Conservation (phyloP, 2,797 vertebrate genomes). For the Tauraco hartlaubi region DNA sequence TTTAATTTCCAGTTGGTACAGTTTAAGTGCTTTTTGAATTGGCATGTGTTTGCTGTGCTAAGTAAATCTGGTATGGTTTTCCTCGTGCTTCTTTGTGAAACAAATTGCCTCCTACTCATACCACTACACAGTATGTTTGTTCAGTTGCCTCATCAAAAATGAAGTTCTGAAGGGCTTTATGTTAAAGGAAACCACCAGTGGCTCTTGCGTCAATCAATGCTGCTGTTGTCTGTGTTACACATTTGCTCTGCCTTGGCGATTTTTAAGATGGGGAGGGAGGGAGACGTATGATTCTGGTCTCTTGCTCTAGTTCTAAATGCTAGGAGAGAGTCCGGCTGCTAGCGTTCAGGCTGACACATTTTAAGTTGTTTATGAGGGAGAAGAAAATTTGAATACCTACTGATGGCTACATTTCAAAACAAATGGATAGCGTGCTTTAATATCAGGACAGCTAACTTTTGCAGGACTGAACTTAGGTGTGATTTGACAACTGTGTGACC, state of each 20-base stretch:
- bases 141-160: conserved; percentile 22
- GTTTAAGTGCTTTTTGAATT: conserved; percentile 16
- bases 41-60: conserved; percentile 26
- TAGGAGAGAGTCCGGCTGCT: background rate
- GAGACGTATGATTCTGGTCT: background rate
- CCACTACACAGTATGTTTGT: conserved; percentile 2
- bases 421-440: background rate
- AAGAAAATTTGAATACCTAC: background rate
- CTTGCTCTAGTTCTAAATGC: background rate
- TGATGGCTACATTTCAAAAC: background rate
- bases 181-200: background rate
- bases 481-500: background rate
- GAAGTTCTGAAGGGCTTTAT: conserved; percentile 28
- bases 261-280: background rate
- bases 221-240: background rate
- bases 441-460: background rate
- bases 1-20: conserved; percentile 15
- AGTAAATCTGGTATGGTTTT: conserved; percentile 30
- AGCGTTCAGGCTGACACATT: background rate
- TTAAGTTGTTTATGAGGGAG: background rate
- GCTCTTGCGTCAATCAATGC: background rate
- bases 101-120: conserved; percentile 46
- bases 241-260: background rate
- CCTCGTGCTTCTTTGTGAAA: background rate
- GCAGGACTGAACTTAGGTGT: background rate